Evolutionary conservation across 64 coral and sea anemone species (phyloP).

Genomic region (Platygyra sinensis): DNA sequence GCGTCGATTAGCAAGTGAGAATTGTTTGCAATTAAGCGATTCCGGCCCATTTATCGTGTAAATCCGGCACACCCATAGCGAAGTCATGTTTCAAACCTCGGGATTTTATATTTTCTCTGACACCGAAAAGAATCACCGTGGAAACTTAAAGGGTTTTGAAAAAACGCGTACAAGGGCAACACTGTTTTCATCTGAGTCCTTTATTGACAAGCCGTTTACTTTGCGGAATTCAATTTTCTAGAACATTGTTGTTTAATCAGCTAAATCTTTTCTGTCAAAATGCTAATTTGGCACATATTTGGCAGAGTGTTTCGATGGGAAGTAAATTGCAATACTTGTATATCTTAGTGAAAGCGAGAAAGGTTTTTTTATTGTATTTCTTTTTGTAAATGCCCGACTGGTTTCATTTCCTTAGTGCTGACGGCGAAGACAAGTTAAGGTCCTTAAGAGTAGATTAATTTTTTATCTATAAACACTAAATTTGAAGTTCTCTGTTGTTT

Average conservation of each 20-base stretch:
- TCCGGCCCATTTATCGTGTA: background rate
- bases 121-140: background rate
- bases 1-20: background rate
- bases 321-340: background rate
- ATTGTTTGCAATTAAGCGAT: background rate
- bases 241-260: background rate
- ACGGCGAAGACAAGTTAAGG: too few relatives aligned
- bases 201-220: background rate
- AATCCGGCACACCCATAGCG: background rate
- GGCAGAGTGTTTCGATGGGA: background rate
- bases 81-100: background rate
- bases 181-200: background rate
- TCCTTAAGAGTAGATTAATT: too few relatives aligned
- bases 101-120: background rate
- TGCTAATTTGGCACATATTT: background rate
- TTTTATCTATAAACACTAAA: too few relatives aligned
- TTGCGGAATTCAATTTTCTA: background rate
- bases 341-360: background rate
- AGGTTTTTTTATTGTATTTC: background rate
- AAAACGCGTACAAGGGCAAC: background rate
- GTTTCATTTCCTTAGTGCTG: too few relatives aligned
- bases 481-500: too few relatives aligned
- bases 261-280: conserved; percentile 1
- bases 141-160: background rate
- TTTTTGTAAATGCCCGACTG: background rate